Base-by-base conservation (phyloP, 2,113 vertebrate genomes). In the Lasiurus borealis region DNA sequence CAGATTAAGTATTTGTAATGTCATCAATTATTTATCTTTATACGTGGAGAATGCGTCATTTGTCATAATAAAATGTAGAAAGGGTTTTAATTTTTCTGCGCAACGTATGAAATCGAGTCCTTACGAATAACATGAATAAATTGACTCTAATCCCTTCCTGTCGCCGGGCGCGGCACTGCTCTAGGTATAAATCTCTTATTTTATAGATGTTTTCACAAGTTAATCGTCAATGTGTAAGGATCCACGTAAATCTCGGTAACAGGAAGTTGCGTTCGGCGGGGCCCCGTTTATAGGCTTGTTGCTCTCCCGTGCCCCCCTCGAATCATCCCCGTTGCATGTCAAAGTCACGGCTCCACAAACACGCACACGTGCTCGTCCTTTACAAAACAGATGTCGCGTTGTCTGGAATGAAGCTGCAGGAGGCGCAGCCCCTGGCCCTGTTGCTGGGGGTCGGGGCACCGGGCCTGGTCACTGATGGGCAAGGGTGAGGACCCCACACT, bases 21-120 rank as follows among this genome's bases (percentile, higher is more conserved):
- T 64, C 91, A 97, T 97, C 96, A 97, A 97, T 98, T 97, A 98
- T 98, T 98, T 94, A 98, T 95, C 88, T 93, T 93, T 93, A 93
- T 96, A 96, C 97, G 96, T 77, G 76, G 96, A 96, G 85, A 94
- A 96, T 71, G 81, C 80, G 88, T 93, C 95, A 96, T 96, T 97
- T 96, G 94, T 97, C 96, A 97, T 97, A 96, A 96, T 97, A 96
- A 97, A 96, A 95, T 52, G 59, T 50, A 85, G 86, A 96, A 96
- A 88, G 71, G 85, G 68, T 98, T 97, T 97, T 98, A 96, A 97
- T 97, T 98, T 97, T 96, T 95, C 88, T 72, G 48, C 95, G 89
- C 96, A 90, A 97, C 92, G 95, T 93, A 95, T 90, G 96, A 96
- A 97, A 97, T 96, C 73, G 97, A 97, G 80, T 91, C 96, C 97